Percentiles rank a stretch among this genome's conserved stretches.
These are phyloP conservation scores for Patella ulyssiponensis DNA, from an alignment of 2,888 invertebrate species.

Conservation along the genomic window DNA sequence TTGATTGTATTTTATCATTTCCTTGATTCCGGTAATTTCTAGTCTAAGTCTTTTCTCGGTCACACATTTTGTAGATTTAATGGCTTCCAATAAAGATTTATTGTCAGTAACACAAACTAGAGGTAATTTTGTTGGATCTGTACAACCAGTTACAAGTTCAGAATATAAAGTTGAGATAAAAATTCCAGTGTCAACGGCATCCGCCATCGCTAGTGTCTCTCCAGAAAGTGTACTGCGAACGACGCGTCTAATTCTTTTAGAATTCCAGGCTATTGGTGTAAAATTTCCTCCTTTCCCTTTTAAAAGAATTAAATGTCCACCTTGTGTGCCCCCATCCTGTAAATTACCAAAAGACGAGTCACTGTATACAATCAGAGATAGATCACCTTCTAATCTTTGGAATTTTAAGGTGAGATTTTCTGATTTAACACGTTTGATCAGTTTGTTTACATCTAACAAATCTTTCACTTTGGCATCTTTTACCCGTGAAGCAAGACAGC, in stretches of 20 bases:
- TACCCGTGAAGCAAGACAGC: not conserved
- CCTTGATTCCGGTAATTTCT: slow-evolving; percentile 8
- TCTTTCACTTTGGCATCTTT: slow-evolving; percentile 14
- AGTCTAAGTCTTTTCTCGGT: not conserved
- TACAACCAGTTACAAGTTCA: slow-evolving; percentile 12
- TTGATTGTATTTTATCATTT: slow-evolving; percentile 1
- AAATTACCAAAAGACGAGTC: slow-evolving; percentile 12
- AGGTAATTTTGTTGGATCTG: slow-evolving; percentile 15
- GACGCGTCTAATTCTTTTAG: slow-evolving; percentile 12
- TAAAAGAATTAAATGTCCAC: slow-evolving; percentile 14
- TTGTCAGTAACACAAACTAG: slow-evolving; percentile 15
- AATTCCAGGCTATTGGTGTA: slow-evolving; percentile 16
- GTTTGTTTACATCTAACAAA: slow-evolving; percentile 18
- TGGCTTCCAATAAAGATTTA: slow-evolving; percentile 7
- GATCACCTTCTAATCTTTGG: slow-evolving; percentile 3
- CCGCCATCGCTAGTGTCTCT: slow-evolving; percentile 19
- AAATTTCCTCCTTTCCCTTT: slow-evolving; percentile 1
- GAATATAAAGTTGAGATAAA: slow-evolving; percentile 13
- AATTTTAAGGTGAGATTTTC: slow-evolving; percentile 1
- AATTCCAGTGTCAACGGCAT: slow-evolving; percentile 14
- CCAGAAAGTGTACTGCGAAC: slow-evolving; percentile 18
- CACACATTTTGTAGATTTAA: slow-evolving; percentile 15
- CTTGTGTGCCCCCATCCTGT: slow-evolving; percentile 16
- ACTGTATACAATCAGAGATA: slow-evolving; percentile 9
- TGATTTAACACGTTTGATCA: slow-evolving; percentile 17